These are phyloP conservation scores for Ibycter americanus DNA, from an alignment of 2,797 vertebrate genomes.

Conservation along the genomic window DNA sequence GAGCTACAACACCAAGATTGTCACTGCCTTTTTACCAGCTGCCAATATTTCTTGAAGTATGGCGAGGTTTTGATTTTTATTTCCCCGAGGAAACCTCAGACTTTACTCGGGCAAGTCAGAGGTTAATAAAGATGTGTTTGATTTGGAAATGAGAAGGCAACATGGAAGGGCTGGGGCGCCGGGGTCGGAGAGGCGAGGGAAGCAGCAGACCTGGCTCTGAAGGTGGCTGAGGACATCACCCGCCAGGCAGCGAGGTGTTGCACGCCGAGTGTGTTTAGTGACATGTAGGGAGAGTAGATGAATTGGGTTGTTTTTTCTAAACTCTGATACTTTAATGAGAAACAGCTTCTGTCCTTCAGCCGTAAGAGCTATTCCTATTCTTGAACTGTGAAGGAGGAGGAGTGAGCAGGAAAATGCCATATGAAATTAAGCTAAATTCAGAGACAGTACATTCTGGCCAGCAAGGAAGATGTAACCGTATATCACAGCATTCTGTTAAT, in stretches of 20 bases:
- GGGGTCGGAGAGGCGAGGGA: not conserved
- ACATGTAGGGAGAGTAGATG: not conserved
- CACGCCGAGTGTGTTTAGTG: not conserved
- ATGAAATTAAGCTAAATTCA: conserved; percentile 38
- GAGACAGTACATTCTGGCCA: conserved; percentile 5
- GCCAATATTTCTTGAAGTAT: not conserved
- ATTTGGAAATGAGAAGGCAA: conserved; percentile 3
- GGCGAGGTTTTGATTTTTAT: not conserved
- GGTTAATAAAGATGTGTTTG: conserved; percentile 10
- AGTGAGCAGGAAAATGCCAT: conserved; percentile 11
- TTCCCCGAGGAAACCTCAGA: not conserved
- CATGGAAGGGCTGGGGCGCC: not conserved
- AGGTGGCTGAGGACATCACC: conserved; percentile 8
- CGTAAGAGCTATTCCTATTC: conserved; percentile 49
- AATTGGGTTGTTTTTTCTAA: not conserved
- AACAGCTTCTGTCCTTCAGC: conserved; percentile 55
- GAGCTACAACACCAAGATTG: not conserved
- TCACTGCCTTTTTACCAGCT: not conserved
- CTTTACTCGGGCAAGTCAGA: not conserved
- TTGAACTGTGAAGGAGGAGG: conserved; percentile 51
- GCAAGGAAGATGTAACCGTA: not conserved
- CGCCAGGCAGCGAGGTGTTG: not conserved
- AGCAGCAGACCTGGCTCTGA: not conserved
- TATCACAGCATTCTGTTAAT: conserved; percentile 13
- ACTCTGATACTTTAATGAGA: conserved; percentile 38